Base-by-base conservation (phyloP, 2,113 vertebrate species). In the Hippolais icterina region DNA sequence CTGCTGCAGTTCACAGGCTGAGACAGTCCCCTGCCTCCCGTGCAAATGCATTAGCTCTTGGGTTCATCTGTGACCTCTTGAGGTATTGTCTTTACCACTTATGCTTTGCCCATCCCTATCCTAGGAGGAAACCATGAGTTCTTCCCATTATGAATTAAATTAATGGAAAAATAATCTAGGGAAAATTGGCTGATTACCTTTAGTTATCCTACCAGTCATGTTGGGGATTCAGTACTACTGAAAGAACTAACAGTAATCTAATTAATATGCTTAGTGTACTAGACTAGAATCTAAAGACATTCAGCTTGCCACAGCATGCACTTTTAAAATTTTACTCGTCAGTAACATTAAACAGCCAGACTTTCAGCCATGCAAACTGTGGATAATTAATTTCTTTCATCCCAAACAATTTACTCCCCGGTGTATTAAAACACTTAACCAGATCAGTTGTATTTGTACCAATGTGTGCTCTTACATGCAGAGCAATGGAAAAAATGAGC, bases 311-410 rank as follows among this genome's bases (percentile, higher is more conserved):
- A 4, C 93, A 96, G 93, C 88, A 83, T 60, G 92, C 88, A 53
- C 59, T 86, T 95, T 57, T 22, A 90, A 66, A 75, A 94, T 83
- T 89, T 93, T 71, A 70, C 56, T 95, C 69, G 0, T 41, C 56
- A 84, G 52, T 87, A 89, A 71, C 80, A 87, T 89, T 90, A 96
- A 94, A 89, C 92, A 93, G 93, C 65, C 69, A 97, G 94, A 94
- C 56, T 94, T 91, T 70, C 75, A 94, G 75, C 68, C 44, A 47
- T 88, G 83, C 76, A 92, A 93, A 96, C 60, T 92, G 79, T 83
- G 94, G 88, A 65, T 95, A 96, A 96, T 94, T 76, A 94, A 91
- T 93, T 95, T 96, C 90, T 95, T 97, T 96, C 88, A 96, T 95
- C 88, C 83, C 83, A 92, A 95, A 96, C 94, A 94, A 96, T 95